Evolutionary conservation across 2,888 invertebrate genomes (phyloP).

Genomic region (Brachynemurus nebulosus): DNA sequence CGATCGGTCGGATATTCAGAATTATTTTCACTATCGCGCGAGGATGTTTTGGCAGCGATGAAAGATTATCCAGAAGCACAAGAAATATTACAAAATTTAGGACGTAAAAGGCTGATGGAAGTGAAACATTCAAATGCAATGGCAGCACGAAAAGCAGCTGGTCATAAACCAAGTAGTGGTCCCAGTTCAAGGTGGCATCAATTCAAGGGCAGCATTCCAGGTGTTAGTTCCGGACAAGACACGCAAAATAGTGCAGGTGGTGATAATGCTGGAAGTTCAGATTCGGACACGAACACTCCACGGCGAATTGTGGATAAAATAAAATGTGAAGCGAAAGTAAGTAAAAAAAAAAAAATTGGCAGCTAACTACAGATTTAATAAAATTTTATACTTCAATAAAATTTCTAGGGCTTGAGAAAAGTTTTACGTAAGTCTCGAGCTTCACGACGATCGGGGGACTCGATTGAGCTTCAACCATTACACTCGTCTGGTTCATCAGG

Average conservation of each 20-base stretch:
- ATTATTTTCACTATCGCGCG: constrained; percentile 82
- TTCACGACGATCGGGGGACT: constrained; percentile 44
- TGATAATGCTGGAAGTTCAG: constrained; percentile 17
- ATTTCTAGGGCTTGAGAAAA: constrained; percentile 41
- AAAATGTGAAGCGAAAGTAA: constrained; percentile 64
- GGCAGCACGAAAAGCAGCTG: constrained; percentile 25
- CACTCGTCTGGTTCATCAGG: constrained; percentile 32
- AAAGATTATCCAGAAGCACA: constrained; percentile 96
- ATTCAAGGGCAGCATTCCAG: constrained; percentile 16
- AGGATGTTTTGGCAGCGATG: constrained; percentile 89
- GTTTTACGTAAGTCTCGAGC: constrained; percentile 42
- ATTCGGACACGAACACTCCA: constrained; percentile 48
- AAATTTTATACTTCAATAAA: too few species aligned
- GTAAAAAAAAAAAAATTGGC: constrained; percentile 8
- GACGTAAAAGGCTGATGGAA: constrained; percentile 75
- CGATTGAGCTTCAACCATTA: constrained; percentile 54
- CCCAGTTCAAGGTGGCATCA: constrained; percentile 19
- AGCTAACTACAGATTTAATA: background rate
- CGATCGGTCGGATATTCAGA: constrained; percentile 93
- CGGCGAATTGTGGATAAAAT: constrained; percentile 73
- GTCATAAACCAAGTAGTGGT: constrained; percentile 9
- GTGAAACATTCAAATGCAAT: constrained; percentile 38
- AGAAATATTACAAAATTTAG: constrained; percentile 80
- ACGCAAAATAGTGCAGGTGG: background rate
- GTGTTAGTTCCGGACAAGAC: constrained; percentile 16